Evolutionary conservation across 1,140 invertebrate species (phyloP).

Genomic region (Euwallacea similis): DNA sequence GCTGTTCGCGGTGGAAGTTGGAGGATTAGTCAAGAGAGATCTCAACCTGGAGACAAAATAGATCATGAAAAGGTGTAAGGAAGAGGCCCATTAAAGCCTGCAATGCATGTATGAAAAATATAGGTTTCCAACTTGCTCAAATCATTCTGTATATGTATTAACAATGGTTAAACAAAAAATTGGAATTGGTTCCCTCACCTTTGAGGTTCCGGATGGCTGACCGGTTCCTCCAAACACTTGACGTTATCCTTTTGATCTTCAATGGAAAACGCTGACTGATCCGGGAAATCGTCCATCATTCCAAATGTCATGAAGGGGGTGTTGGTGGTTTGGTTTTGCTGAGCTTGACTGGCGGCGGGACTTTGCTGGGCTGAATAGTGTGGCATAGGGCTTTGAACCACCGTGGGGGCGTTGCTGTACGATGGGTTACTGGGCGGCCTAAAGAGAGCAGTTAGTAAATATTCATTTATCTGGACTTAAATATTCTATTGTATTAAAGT

Average conservation of each 20-base stretch:
- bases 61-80: too few species aligned
- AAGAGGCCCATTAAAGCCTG: too few species aligned
- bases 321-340: constrained; percentile 15
- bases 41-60: constrained; percentile 34
- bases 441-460: neutral
- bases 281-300: constrained; percentile 56
- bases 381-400: constrained; percentile 55
- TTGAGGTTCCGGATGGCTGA: constrained; percentile 41
- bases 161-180: neutral
- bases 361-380: constrained; percentile 55
- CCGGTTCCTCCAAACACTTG: constrained; percentile 50
- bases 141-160: neutral
- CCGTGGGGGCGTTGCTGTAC: constrained; percentile 56
- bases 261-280: constrained; percentile 48
- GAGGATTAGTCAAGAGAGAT: constrained; percentile 49
- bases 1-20: constrained; percentile 58
- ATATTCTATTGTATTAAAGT: too few species aligned
- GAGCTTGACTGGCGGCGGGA: constrained; percentile 44
- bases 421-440: constrained; percentile 57
- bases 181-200: constrained; percentile 13
- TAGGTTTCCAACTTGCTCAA: too few species aligned
- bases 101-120: too few species aligned
- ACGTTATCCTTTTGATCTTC: constrained; percentile 50
- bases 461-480: too few species aligned
- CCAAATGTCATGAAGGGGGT: constrained; percentile 59